Evolutionary conservation across 2,113 vertebrate genomes (phyloP), one percentile per base, ranked within the genome.

Genomic region (Cephalopholis sonnerati): DNA sequence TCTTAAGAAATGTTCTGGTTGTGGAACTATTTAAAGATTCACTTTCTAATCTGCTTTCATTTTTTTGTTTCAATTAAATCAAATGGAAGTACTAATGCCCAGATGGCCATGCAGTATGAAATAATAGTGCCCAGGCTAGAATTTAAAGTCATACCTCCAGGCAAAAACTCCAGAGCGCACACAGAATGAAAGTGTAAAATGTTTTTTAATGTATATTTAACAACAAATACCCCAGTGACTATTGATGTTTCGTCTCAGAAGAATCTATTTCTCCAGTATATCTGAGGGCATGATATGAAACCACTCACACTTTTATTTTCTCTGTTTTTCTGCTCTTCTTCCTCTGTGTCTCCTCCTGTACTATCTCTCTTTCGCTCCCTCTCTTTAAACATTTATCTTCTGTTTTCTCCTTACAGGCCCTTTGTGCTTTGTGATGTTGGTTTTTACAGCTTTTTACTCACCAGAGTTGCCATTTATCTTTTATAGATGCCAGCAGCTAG

Each of bases 141-240:
- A 97, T 98, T 96, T 96, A 95, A 97, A 98, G 96, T 96, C 93
- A 92, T 97, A 97, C 96, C 98, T 99, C 92, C 93, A 96, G 97
- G 97, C 97, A 95, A 97, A 90, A 97, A 97, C 95, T 96, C 96
- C 94, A 95, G 95, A 96, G 90, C 87, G 51, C 95, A 93, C 96
- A 96, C 93, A 95, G 96, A 98, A 98, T 98, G 97, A 97, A 99
- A 99, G 97, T 96, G 94, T 96, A 96, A 97, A 98, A 97, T 97
- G 96, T 97, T 98, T 98, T 98, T 97, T 98, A 97, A 98, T 99
- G 97, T 98, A 99, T 99, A 98, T 98, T 98, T 99, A 97, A 99
- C 97, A 97, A 96, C 96, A 96, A 96, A 97, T 95, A 95, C 96
- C 96, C 96, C 95, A 93, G 96, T 96, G 96, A 97, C 96, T 97